Base-by-base conservation (phyloP, 1,140 invertebrate species). In the Magallana ariakensis region DNA sequence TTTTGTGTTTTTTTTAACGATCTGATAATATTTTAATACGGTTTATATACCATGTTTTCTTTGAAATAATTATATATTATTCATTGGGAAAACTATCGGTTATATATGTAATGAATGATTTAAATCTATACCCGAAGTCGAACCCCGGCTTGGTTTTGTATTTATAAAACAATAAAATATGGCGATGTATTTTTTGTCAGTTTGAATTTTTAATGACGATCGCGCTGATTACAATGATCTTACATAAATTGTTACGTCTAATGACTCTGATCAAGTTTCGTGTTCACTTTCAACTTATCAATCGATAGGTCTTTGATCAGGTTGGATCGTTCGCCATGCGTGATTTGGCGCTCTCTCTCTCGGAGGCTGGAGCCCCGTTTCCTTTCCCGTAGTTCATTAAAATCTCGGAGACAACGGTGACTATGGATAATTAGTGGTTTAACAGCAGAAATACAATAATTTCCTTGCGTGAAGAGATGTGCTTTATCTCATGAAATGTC, bases 271-370 rank as follows among this genome's bases (percentile, higher is more conserved):
- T 19, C 22, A 33, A 75, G 33, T 26, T 75, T 75, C 22, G 33
- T 33, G 7, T 75, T 19, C 13, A 75, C 22, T 9, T 75, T 75
- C 19, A 75, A 75, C 4, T 26, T 33, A 75, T 75, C 0, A 75
- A 75, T 75, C 66, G 66, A 75, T 75, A 22, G 6, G 6, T 75
- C 19, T 75, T 75, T 75, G 66, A 75, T 75, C 22, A 75, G 22
- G 66, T 75, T 75, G 22, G 15, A 33, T 75, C 33, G 66, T 75
- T 19, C 66, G 66, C 13, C 22, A 75, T 26, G 66, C 66, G 22
- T 75, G 66, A 22, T 75, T 75, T 9, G 22, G 22, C 11, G 66
- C 9, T 19, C 26, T 33, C 26, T 75, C 22, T 33, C 26, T 75
- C 22, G 11, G 66, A 75, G 22, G 22, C 66, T 26, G 5, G 66